Conservation (phyloP, 1,140 invertebrate genomes). For the Periplaneta americana region DNA sequence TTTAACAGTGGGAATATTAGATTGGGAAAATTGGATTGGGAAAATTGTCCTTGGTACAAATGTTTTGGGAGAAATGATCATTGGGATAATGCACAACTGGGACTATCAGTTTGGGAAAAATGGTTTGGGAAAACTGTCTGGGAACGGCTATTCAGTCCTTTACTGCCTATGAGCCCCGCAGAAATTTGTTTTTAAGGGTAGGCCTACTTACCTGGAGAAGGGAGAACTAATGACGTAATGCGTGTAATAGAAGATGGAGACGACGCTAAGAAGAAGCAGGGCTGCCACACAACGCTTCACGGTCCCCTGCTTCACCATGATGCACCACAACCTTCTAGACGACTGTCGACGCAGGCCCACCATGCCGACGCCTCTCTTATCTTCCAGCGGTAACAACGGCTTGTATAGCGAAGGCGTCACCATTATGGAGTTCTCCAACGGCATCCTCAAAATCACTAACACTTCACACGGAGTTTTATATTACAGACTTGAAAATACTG, state of each 20-base stretch:
- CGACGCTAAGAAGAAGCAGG: slow-evolving; percentile 56
- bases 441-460: background rate
- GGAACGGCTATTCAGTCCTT: no score
- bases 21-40: no score
- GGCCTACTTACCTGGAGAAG: slow-evolving; percentile 51
- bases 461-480: no score
- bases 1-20: no score
- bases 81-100: no score
- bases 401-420: background rate
- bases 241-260: slow-evolving; percentile 68
- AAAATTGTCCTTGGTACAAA: no score
- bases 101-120: no score
- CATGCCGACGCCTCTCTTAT: background rate
- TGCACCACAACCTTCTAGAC: background rate
- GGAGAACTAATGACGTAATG: slow-evolving; percentile 63
- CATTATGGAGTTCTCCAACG: background rate
- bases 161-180: no score
- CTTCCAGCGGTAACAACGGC: background rate
- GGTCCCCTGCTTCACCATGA: slow-evolving; percentile 53
- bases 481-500: background rate
- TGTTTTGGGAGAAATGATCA: no score
- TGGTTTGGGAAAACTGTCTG: no score
- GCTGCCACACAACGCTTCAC: slow-evolving; percentile 64
- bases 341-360: background rate
- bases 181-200: no score